These are phyloP conservation scores for Naso thynnoides DNA, from an alignment of 2,797 vertebrate species.

Conservation along the genomic window DNA sequence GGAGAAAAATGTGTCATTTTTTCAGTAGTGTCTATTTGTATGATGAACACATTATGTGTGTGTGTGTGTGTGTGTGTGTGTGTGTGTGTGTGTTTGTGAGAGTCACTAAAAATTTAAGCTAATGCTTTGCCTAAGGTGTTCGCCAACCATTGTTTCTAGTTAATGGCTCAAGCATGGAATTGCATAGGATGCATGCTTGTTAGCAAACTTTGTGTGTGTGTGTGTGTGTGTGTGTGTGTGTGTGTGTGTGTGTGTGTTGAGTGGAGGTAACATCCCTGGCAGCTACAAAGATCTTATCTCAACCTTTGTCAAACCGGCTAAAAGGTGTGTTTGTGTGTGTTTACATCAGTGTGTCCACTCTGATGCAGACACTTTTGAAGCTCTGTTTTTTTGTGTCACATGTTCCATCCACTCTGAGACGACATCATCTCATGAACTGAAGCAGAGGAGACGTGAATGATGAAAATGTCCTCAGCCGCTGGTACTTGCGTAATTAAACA, in stretches of 20 bases:
- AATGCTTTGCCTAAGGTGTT: slow-evolving; percentile 66
- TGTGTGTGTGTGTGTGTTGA: slow-evolving; percentile 37
- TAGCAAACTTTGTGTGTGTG: slow-evolving; percentile 46
- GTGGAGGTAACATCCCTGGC: slow-evolving; percentile 58
- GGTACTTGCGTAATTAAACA: too few relatives aligned
- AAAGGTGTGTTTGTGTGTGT: slow-evolving; percentile 48
- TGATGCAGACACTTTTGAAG: slow-evolving; percentile 32
- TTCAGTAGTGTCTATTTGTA: background rate
- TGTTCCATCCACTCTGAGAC: background rate
- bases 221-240: slow-evolving; percentile 43
- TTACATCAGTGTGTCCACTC: slow-evolving; percentile 28
- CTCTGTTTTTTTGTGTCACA: slow-evolving; percentile 20
- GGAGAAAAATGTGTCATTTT: slow-evolving; percentile 9
- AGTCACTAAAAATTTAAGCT: slow-evolving; percentile 29
- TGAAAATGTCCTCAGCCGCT: too few relatives aligned
- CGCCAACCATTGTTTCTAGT: slow-evolving; percentile 58
- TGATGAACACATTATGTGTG: background rate
- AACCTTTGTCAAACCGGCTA: slow-evolving; percentile 57
- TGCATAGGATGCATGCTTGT: slow-evolving; percentile 44
- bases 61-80: slow-evolving; percentile 9
- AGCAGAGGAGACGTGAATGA: too few relatives aligned
- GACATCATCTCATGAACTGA: background rate
- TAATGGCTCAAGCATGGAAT: slow-evolving; percentile 62
- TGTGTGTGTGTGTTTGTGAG: background rate
- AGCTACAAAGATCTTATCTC: slow-evolving; percentile 76